Conservation (phyloP, 2,113 vertebrate species). For the Ageneiosus marmoratus region DNA sequence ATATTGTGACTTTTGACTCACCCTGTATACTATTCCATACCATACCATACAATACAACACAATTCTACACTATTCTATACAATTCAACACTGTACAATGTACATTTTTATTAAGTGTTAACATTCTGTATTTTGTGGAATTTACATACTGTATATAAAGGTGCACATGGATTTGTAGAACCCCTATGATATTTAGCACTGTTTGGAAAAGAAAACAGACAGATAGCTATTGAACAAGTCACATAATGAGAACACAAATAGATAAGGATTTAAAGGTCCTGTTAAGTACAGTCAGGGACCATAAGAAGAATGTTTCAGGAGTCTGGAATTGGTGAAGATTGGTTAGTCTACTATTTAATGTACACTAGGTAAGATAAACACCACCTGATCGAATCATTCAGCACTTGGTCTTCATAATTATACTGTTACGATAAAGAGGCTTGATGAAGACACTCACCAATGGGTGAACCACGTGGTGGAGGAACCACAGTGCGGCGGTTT, state of each 20-base stretch:
- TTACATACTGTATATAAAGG: no score
- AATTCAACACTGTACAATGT: no score
- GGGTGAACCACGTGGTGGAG: constrained; percentile 73
- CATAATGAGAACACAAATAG: background rate
- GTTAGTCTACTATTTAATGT: background rate
- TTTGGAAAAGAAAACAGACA: background rate
- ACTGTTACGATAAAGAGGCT: background rate
- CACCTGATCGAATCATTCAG: background rate
- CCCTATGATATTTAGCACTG: background rate
- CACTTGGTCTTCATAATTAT: background rate
- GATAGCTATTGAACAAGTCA: constrained; percentile 1
- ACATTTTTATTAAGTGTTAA: no score
- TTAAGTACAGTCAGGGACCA: background rate
- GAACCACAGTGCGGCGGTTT: constrained; percentile 77
- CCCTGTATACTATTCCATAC: no score
- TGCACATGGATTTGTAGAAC: background rate
- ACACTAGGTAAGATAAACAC: background rate
- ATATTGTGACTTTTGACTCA: no score
- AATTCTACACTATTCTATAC: no score
- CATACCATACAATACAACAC: no score
- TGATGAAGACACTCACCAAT: constrained; percentile 52
- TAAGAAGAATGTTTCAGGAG: constrained; percentile 6
- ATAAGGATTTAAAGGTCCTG: background rate
- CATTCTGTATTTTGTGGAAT: no score
- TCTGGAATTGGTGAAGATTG: constrained; percentile 1